Base-by-base conservation (phyloP, 1,140 invertebrate species). In the Psix sp. region DNA sequence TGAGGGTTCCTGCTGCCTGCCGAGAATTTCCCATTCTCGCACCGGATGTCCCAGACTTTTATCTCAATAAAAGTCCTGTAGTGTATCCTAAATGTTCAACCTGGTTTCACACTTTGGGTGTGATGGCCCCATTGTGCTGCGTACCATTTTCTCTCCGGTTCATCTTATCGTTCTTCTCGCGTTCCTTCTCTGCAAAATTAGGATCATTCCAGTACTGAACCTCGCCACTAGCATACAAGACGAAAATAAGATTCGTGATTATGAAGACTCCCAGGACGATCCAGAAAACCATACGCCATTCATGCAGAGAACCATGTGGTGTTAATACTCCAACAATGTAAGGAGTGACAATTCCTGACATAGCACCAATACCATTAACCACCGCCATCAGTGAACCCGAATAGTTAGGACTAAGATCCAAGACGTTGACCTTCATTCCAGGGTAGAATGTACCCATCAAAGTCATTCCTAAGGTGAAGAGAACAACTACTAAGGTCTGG, bases 241-340 rank as follows among this genome's bases (percentile, higher is more conserved):
- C 85, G 77, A 93, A 97, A 3, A 95, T 79, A 4, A 93, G 66
- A 59, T 93, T 94, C 0, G 94, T 94, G 9, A 91, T 79, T 5
- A 91, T 84, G 70, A 95, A 94, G 0, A 95, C 90, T 0, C 82
- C 92, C 20, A 94, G 88, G 0, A 92, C 90, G 56, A 96, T 92
- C 91, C 93, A 96, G 80, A 96, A 96, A 0, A 96, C 94, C 2
- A 90, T 81, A 51, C 93, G 89, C 95, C 95, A 96, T 86, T 95
- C 90, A 5, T 89, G 83, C n/a, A 93, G 76, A 3, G 91, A 90
- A 77, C 91, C 90, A 83, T 94, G 89, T 76, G 90, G 90, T 38
- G 93, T 94, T 60, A 96, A 87, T 4, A 91, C 87, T 45, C 94
- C 94, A 21, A 94, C 92, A 13, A 95, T 86, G 79, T 91, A 92